phyloP scores from a whole-genome alignment of 2,797 vertebrate species.

The Hippocampus kuda region DNA sequence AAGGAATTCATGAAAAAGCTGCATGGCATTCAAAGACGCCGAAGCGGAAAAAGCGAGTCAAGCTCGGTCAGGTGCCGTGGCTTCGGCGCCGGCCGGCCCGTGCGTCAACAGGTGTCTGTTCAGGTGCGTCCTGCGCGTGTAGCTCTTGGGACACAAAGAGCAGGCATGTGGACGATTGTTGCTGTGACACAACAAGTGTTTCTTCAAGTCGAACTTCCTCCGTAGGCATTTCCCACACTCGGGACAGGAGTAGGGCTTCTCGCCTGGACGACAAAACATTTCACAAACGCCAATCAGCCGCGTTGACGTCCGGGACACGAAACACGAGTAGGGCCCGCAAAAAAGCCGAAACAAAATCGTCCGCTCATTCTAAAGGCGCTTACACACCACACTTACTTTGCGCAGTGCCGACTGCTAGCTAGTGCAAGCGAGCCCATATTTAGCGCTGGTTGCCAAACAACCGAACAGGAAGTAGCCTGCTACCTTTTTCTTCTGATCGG shows the following conservation, averaged over 20 bases:
- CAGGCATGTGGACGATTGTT: constrained; percentile 56
- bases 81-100: background rate
- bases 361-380: too few relatives aligned
- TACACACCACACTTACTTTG: too few relatives aligned
- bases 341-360: too few relatives aligned
- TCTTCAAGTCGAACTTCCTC: constrained; percentile 65
- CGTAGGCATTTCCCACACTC: constrained; percentile 62
- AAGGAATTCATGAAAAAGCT: background rate
- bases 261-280: constrained; percentile 35
- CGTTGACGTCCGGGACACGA: background rate
- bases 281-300: background rate
- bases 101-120: constrained; percentile 63
- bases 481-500: too few relatives aligned
- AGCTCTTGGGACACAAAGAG: constrained; percentile 59
- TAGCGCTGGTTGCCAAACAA: too few relatives aligned
- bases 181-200: constrained; percentile 64
- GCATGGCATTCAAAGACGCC: background rate
- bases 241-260: constrained; percentile 60
- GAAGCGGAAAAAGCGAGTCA: background rate
- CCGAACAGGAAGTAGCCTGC: too few relatives aligned
- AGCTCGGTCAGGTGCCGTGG: background rate
- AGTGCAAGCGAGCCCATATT: too few relatives aligned
- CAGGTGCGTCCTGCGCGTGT: constrained; percentile 65
- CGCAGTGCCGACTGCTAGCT: too few relatives aligned
- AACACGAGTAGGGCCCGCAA: too few relatives aligned